phyloP scores from a whole-genome alignment of 2,888 invertebrate species.

The Xiphydria camelus region DNA sequence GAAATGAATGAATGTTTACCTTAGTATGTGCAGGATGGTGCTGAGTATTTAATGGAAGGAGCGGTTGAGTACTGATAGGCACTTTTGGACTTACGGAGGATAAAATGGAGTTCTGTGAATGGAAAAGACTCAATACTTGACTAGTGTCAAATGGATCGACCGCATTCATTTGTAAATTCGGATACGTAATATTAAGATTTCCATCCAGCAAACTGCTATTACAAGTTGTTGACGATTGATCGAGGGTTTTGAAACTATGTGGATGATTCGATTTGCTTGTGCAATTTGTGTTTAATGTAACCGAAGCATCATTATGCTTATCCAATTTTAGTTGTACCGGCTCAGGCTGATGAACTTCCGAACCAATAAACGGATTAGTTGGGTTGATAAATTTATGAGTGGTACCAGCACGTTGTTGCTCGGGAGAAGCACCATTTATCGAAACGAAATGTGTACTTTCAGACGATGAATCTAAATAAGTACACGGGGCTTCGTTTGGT shows the following conservation, averaged over 20 bases:
- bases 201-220: conserved; percentile 6
- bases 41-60: conserved; percentile 43
- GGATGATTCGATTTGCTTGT: too few species aligned
- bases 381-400: conserved; percentile 24
- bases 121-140: conserved; percentile 38
- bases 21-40: conserved; percentile 45
- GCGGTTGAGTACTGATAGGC: conserved; percentile 32
- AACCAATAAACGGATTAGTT: conserved; percentile 27
- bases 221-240: neutral
- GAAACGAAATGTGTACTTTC: too few species aligned
- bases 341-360: too few species aligned
- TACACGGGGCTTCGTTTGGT: too few species aligned
- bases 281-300: too few species aligned
- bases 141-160: conserved; percentile 51
- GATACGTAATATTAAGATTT: conserved; percentile 9
- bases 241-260: neutral
- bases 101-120: conserved; percentile 35
- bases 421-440: too few species aligned
- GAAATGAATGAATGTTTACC: conserved; percentile 40
- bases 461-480: too few species aligned
- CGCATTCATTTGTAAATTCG: conserved; percentile 6
- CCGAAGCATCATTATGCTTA: neutral
- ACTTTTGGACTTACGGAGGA: conserved; percentile 29
- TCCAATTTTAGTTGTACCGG: neutral
- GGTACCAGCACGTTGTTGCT: neutral